These are phyloP conservation scores for Oriolus oriolus DNA, from an alignment of 2,113 vertebrate genomes.

Conservation along the genomic window DNA sequence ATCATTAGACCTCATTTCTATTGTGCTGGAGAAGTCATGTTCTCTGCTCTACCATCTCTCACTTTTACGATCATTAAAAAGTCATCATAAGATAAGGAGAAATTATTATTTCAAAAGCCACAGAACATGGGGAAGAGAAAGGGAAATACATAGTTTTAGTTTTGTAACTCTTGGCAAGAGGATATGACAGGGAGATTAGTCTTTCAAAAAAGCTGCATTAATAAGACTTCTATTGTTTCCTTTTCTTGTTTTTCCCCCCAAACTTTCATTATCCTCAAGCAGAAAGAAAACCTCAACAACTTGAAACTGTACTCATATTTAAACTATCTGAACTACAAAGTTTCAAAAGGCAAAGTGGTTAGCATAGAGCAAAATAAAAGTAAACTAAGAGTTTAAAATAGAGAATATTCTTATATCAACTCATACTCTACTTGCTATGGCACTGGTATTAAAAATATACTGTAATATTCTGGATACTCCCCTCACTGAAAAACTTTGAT, in stretches of 20 bases:
- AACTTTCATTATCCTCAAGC: background rate
- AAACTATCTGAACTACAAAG: background rate
- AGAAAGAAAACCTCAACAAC: background rate
- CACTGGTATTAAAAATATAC: background rate
- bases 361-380: background rate
- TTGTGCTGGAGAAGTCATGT: background rate
- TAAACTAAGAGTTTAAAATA: background rate
- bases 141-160: background rate
- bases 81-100: background rate
- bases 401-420: background rate
- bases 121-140: background rate
- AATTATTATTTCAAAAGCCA: background rate
- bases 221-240: background rate
- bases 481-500: background rate
- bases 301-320: background rate
- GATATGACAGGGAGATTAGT: background rate
- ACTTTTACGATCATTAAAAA: background rate
- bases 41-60: background rate
- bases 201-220: background rate
- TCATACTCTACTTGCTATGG: background rate
- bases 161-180: background rate
- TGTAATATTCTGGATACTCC: background rate
- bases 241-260: background rate
- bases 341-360: background rate
- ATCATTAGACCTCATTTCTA: background rate